phyloP scores from a whole-genome alignment of 2,888 invertebrate genomes.

The Eubasilissa splendida region DNA sequence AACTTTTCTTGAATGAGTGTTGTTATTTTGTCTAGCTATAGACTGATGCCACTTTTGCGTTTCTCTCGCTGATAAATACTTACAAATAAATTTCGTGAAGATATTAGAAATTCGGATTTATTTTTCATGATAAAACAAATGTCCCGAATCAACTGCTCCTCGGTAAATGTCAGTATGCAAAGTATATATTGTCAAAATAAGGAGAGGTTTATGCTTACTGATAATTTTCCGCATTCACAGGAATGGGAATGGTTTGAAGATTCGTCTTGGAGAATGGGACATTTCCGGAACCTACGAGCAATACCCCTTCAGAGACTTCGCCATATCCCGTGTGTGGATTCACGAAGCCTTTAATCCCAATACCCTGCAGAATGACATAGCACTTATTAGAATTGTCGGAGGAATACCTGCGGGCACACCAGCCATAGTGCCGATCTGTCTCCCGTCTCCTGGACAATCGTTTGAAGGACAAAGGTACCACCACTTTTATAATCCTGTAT shows the following conservation, averaged over 20 bases:
- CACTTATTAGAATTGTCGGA: conserved; percentile 79
- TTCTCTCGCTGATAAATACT: no score
- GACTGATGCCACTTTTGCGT: no score
- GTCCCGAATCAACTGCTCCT: no score
- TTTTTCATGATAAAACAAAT: no score
- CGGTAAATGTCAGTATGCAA: no score
- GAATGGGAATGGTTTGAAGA: conserved; percentile 69
- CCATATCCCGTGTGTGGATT: conserved; percentile 73
- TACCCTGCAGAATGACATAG: conserved; percentile 87
- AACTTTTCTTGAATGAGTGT: no score
- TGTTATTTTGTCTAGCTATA: no score
- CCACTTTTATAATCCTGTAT: no score
- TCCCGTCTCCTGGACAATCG: conserved; percentile 68
- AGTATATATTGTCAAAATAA: no score
- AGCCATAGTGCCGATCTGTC: conserved; percentile 77
- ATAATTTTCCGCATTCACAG: conserved; percentile 56
- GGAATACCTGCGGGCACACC: conserved; percentile 71
- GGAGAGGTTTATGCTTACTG: no score
- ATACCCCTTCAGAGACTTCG: conserved; percentile 77
- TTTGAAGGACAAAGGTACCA: conserved; percentile 71
- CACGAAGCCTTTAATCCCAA: conserved; percentile 79
- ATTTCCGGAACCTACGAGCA: conserved; percentile 77
- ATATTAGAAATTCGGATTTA: no score
- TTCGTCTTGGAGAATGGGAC: conserved; percentile 86
- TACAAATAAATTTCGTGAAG: no score